Percentiles rank a stretch among this genome's conserved stretches.
Conservation (phyloP, 2,888 invertebrate genomes). For the Clostera curtula region DNA sequence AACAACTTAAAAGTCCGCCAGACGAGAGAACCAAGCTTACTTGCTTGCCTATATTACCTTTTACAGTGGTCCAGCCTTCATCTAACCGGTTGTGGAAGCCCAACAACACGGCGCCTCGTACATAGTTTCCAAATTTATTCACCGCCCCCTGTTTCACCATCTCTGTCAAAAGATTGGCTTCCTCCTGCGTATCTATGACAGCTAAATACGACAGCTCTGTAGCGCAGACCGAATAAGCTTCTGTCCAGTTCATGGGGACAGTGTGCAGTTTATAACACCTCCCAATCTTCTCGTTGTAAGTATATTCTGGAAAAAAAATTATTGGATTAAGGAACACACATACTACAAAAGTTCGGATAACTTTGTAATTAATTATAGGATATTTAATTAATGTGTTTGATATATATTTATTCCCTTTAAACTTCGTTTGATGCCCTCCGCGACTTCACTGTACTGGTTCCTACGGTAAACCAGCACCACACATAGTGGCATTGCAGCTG, state of each 20-base stretch:
- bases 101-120: slow-evolving; percentile 17
- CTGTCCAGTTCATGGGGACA: slow-evolving; percentile 41
- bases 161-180: slow-evolving; percentile 12
- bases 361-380: no score
- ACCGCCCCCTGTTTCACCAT: slow-evolving; percentile 5
- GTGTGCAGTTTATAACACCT: slow-evolving; percentile 54
- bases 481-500: no score
- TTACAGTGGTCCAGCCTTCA: slow-evolving; percentile 35
- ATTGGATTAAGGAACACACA: no score
- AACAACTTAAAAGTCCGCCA: no score
- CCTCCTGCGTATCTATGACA: slow-evolving; percentile 33
- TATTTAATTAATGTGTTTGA: no score
- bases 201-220: slow-evolving; percentile 46
- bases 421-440: no score
- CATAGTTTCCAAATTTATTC: slow-evolving; percentile 1
- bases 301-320: slow-evolving; percentile 38
- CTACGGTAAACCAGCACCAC: no score
- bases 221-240: slow-evolving; percentile 40
- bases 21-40: no score
- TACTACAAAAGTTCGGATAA: no score
- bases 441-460: no score
- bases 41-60: slow-evolving; percentile 25
- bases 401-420: no score
- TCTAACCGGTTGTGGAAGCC: slow-evolving; percentile 30
- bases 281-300: slow-evolving; percentile 25